These are phyloP conservation scores for Stenichneumon culpator DNA, from an alignment of 2,888 invertebrate genomes.

Conservation along the genomic window DNA sequence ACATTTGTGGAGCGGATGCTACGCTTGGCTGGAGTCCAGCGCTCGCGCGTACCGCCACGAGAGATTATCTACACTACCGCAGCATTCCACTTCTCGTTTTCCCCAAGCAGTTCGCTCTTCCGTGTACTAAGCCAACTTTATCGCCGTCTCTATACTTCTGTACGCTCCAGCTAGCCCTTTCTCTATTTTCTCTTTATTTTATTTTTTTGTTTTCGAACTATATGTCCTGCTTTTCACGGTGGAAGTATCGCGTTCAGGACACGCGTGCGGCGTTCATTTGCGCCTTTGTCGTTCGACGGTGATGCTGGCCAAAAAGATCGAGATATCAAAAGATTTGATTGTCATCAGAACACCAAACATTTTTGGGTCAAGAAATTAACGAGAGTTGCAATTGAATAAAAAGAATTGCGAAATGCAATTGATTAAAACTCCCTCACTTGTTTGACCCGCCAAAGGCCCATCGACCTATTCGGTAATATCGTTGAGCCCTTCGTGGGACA, in stretches of 20 bases:
- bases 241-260: neutral
- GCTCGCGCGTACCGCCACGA: slow-evolving; percentile 61
- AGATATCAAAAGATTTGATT: no score
- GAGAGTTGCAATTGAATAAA: no score
- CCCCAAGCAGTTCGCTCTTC: slow-evolving; percentile 13
- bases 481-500: neutral
- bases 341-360: no score
- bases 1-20: slow-evolving; percentile 83
- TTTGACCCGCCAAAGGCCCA: neutral
- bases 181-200: neutral
- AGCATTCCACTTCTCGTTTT: slow-evolving; percentile 24
- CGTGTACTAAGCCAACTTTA: neutral
- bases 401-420: no score
- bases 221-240: neutral
- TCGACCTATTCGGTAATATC: neutral
- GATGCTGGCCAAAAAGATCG: no score
- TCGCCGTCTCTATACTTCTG: neutral
- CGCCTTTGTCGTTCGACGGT: neutral
- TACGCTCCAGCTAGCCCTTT: neutral
- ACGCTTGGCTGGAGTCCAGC: slow-evolving; percentile 80
- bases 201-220: neutral
- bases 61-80: slow-evolving; percentile 38
- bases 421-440: neutral
- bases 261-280: neutral
- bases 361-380: no score